A percentile compares a stretch with the other conserved stretches of the same genome.
Evolutionary conservation across 1,140 invertebrate species (phyloP).

Genomic region (Phymastichus coffea): DNA sequence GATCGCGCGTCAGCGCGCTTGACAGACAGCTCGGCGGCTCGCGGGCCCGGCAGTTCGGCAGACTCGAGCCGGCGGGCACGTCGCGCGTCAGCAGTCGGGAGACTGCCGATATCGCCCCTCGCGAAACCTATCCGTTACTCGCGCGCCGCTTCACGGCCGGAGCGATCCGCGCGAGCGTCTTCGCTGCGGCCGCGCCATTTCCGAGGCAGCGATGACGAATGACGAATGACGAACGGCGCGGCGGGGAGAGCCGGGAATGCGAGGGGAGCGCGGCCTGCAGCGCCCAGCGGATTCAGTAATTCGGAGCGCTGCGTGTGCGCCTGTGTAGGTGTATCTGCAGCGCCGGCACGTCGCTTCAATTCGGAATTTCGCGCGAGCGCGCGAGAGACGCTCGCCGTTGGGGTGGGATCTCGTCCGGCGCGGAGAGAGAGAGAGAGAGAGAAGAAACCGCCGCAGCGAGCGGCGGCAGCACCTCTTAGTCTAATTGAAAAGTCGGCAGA

Average conservation of each 20-base stretch:
- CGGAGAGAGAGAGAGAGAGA: slow-evolving; percentile 19
- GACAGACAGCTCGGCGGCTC: slow-evolving; percentile 27
- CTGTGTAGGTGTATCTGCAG: neutral
- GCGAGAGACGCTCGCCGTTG: slow-evolving; percentile 37
- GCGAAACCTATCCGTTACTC: slow-evolving; percentile 57
- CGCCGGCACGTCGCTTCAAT: slow-evolving; percentile 44
- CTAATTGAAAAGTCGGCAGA: slow-evolving; percentile 58
- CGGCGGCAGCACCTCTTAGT: slow-evolving; percentile 53
- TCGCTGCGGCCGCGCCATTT: no score
- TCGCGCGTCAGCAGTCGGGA: slow-evolving; percentile 44
- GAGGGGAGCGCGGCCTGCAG: no score
- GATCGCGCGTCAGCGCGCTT: no score
- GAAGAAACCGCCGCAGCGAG: slow-evolving; percentile 41
- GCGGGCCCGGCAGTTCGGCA: slow-evolving; percentile 37
- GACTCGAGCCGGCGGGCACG: slow-evolving; percentile 47
- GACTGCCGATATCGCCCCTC: slow-evolving; percentile 54
- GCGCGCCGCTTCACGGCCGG: slow-evolving; percentile 33
- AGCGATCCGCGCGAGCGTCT: no score
- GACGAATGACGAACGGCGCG: no score
- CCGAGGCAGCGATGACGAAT: no score
- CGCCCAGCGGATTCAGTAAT: slow-evolving; percentile 34
- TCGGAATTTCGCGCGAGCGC: slow-evolving; percentile 38
- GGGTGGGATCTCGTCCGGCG: slow-evolving; percentile 41
- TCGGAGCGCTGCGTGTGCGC: slow-evolving; percentile 1
- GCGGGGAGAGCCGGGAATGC: no score